Percentiles rank a stretch among this genome's conserved stretches.
Evolutionary conservation across 2,113 vertebrate genomes (phyloP).

Genomic region (Heterochromis multidens): DNA sequence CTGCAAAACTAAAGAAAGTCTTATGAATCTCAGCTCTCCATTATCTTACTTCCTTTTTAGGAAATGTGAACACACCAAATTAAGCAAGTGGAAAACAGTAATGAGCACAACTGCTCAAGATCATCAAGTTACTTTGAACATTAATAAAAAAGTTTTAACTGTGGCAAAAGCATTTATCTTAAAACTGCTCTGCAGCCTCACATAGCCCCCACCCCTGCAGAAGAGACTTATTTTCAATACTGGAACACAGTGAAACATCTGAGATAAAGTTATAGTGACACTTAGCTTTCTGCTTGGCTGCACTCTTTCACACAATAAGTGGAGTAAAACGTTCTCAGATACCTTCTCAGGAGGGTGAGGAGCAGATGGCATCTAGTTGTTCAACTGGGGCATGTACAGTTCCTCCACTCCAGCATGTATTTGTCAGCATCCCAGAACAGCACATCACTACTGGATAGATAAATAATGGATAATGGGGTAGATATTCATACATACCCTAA

Average conservation of each 20-base stretch:
- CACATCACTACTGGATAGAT: background rate
- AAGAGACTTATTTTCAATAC: background rate
- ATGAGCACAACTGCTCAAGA: background rate
- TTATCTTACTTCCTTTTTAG: background rate
- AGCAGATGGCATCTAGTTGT: background rate
- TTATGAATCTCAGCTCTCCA: background rate
- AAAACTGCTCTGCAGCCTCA: background rate
- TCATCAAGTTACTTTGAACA: background rate
- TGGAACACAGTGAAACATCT: background rate
- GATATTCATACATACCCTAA: background rate
- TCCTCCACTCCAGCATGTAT: background rate
- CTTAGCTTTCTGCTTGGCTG: constrained; percentile 3
- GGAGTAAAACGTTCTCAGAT: constrained; percentile 3
- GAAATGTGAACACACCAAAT: background rate
- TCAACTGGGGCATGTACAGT: background rate
- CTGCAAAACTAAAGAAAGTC: background rate
- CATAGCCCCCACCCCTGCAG: background rate
- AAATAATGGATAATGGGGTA: background rate
- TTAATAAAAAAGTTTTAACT: background rate
- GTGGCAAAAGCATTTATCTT: background rate
- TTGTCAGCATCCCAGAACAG: background rate
- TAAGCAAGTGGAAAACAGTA: background rate
- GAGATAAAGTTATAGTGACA: background rate
- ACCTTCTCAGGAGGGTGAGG: background rate
- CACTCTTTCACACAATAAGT: background rate